Evolutionary conservation across 2,888 invertebrate genomes (phyloP).

Genomic region (Drosophila rellima): DNA sequence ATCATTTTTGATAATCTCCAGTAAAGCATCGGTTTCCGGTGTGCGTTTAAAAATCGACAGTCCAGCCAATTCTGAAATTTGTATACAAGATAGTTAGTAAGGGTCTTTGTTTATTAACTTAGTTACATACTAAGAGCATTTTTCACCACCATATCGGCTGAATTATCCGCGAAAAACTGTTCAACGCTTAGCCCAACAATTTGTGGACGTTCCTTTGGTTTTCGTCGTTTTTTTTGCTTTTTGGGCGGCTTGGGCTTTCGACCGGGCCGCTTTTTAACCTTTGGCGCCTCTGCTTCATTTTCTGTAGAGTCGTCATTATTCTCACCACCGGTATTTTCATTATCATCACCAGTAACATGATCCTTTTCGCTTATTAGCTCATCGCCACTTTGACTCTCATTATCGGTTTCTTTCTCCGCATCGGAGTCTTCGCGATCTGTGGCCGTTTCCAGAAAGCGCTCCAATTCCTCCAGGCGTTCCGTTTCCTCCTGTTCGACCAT

Average conservation of each 20-base stretch:
- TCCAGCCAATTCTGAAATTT: slow-evolving; percentile 83
- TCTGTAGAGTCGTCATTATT: slow-evolving; percentile 66
- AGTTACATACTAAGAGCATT: slow-evolving; percentile 85
- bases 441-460: slow-evolving; percentile 50
- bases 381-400: slow-evolving; percentile 63
- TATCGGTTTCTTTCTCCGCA: slow-evolving; percentile 87
- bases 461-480: slow-evolving; percentile 72
- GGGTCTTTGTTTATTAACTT: background rate
- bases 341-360: slow-evolving; percentile 64
- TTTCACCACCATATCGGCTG: slow-evolving; percentile 85
- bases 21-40: slow-evolving; percentile 83
- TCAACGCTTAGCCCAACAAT: slow-evolving; percentile 89
- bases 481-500: slow-evolving; percentile 84
- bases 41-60: slow-evolving; percentile 82
- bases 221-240: slow-evolving; percentile 60
- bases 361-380: slow-evolving; percentile 60
- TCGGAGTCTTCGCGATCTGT: slow-evolving; percentile 83
- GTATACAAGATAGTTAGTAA: slow-evolving; percentile 15
- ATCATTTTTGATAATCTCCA: slow-evolving; percentile 89
- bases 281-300: slow-evolving; percentile 86
- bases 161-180: slow-evolving; percentile 88
- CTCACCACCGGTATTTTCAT: slow-evolving; percentile 63
- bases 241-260: slow-evolving; percentile 70
- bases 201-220: slow-evolving; percentile 84
- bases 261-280: slow-evolving; percentile 80